Conservation (phyloP, 2,113 vertebrate genomes). For the Campylomormyrus tamandua region DNA sequence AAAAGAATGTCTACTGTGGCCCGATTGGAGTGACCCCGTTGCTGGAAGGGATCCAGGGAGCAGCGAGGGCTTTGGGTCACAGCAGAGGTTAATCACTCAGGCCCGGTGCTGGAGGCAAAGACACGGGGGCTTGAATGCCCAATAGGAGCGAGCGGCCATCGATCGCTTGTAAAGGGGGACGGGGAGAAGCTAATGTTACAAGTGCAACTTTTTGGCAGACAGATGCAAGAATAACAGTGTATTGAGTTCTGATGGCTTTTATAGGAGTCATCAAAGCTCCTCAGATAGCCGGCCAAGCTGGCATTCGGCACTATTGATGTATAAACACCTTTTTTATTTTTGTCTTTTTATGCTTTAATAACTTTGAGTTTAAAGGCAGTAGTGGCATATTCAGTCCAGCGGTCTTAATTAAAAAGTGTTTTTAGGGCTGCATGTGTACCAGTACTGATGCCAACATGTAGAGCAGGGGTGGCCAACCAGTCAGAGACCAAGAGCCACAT, state of each 20-base stretch:
- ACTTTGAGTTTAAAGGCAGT: not conserved
- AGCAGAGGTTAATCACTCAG: not conserved
- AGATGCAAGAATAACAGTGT: not conserved
- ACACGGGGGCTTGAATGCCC: not conserved
- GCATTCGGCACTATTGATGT: not conserved
- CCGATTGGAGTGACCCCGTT: not conserved
- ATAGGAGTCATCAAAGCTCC: not conserved
- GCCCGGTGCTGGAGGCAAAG: not conserved
- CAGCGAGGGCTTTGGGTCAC: not conserved
- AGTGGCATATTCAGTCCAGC: not conserved
- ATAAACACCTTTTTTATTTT: not conserved
- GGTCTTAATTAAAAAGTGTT: not conserved
- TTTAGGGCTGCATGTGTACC: not conserved
- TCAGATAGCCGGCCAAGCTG: not conserved
- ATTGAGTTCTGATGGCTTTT: not conserved
- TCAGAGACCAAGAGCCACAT: too few species aligned
- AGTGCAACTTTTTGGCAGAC: not conserved
- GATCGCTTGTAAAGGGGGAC: not conserved
- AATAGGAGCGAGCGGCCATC: not conserved
- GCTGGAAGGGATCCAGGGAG: not conserved
- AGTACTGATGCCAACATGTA: not conserved
- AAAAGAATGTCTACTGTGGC: not conserved
- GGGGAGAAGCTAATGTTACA: not conserved
- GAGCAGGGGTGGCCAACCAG: too few species aligned
- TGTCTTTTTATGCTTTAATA: not conserved